Percentiles rank a stretch among this genome's conserved stretches.
Conservation (phyloP, 2,888 invertebrate species). For the Brenthis ino region DNA sequence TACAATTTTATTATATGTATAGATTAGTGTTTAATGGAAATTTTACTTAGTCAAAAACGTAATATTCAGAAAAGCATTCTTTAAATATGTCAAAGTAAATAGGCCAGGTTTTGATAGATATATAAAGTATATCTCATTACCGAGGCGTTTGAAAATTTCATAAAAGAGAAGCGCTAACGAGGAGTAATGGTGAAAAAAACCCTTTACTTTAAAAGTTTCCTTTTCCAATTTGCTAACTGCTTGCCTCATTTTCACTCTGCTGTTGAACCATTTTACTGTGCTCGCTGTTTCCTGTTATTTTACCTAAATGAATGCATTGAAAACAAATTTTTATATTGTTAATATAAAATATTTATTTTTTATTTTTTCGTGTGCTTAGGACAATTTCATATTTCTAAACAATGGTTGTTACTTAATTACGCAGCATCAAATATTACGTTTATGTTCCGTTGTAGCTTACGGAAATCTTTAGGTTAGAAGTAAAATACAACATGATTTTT, state of each 20-base stretch:
- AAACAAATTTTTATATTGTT: not conserved
- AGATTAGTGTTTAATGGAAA: not conserved
- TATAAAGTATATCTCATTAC: conserved; percentile 29
- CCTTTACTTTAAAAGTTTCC: conserved; percentile 34
- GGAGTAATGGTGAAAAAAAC: conserved; percentile 32
- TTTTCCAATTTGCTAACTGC: conserved; percentile 35
- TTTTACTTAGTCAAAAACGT: not conserved
- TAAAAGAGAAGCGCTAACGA: conserved; percentile 32
- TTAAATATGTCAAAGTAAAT: conserved; percentile 4
- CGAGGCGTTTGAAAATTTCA: conserved; percentile 29
- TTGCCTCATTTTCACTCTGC: conserved; percentile 30
- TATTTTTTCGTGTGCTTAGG: too few relatives aligned
- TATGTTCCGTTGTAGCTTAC: too few relatives aligned
- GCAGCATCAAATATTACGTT: too few relatives aligned
- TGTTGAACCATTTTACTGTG: conserved; percentile 22
- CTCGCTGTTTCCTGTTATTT: conserved; percentile 22
- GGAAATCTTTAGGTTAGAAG: too few relatives aligned
- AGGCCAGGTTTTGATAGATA: conserved; percentile 9
- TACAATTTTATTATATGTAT: too few relatives aligned
- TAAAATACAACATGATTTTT: too few relatives aligned
- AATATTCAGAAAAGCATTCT: not conserved
- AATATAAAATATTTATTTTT: too few relatives aligned
- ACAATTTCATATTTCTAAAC: too few relatives aligned
- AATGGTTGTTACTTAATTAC: too few relatives aligned
- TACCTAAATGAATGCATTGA: conserved; percentile 15